Conservation (phyloP, 35 echinoderm and acorn worm genomes). For the Heliocidaris erythrogramma region DNA sequence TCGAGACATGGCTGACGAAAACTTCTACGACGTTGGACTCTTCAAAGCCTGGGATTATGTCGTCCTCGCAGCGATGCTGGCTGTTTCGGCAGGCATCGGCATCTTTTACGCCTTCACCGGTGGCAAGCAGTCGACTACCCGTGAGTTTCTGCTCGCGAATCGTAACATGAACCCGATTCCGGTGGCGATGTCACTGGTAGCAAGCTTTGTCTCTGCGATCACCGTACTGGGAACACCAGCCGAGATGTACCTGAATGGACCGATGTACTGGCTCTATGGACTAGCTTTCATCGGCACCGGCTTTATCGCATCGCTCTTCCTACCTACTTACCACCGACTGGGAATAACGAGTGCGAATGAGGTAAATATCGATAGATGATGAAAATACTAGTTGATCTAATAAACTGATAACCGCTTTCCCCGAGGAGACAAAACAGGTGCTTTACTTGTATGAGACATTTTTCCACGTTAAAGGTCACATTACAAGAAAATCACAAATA, state of each 20-base stretch:
- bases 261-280: slow-evolving; percentile 67
- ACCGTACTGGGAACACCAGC: slow-evolving; percentile 86
- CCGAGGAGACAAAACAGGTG: no score
- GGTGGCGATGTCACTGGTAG: slow-evolving; percentile 81
- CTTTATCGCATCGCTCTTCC: slow-evolving; percentile 49
- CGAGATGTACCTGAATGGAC: slow-evolving; percentile 78
- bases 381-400: no score
- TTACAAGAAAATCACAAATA: no score
- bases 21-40: background rate
- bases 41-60: slow-evolving; percentile 16
- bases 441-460: no score
- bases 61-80: background rate
- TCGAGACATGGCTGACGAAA: background rate
- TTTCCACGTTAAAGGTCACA: no score
- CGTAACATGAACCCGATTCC: slow-evolving; percentile 81
- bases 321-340: slow-evolving; percentile 67
- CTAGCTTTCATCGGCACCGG: slow-evolving; percentile 56
- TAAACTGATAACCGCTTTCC: no score
- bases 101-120: slow-evolving; percentile 77
- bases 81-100: slow-evolving; percentile 65
- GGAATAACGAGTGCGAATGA: slow-evolving; percentile 78
- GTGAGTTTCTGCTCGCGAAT: slow-evolving; percentile 83
- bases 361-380: slow-evolving; percentile 1
- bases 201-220: slow-evolving; percentile 89
- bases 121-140: slow-evolving; percentile 70